Percentiles rank a stretch among this genome's conserved stretches.
Conservation (phyloP, 1,140 invertebrate species). For the Geopemphigus sp. region DNA sequence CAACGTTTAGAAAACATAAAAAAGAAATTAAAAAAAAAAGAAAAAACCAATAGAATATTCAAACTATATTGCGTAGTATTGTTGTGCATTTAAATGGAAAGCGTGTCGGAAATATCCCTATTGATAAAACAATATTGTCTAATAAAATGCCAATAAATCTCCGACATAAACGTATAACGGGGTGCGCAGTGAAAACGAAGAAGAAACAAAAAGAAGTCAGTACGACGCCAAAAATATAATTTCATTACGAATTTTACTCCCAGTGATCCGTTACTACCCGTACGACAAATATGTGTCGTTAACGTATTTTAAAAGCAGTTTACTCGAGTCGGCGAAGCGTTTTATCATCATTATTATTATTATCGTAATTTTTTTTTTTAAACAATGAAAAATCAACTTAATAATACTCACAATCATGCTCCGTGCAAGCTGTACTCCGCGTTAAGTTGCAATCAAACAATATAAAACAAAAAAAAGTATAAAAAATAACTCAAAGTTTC, state of each 20-base stretch:
- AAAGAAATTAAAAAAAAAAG: too few species aligned
- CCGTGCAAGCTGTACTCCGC: constrained; percentile 68
- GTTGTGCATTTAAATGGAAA: too few species aligned
- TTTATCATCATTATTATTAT: not conserved
- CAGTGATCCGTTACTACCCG: not conserved
- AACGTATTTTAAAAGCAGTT: constrained; percentile 3
- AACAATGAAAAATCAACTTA: constrained; percentile 34
- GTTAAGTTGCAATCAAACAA: constrained; percentile 35
- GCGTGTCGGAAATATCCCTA: too few species aligned
- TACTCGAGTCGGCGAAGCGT: not conserved
- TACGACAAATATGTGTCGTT: not conserved
- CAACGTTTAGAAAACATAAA: too few species aligned
- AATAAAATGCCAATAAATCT: too few species aligned
- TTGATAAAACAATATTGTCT: too few species aligned
- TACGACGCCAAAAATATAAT: not conserved
- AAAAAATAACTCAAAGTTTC: constrained; percentile 26
- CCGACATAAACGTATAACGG: too few species aligned
- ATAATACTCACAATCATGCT: constrained; percentile 76
- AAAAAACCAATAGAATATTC: too few species aligned
- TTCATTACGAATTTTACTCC: not conserved
- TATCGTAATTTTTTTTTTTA: too few species aligned
- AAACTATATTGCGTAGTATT: too few species aligned
- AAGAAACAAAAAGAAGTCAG: not conserved
- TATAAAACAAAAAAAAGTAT: constrained; percentile 22
- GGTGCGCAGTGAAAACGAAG: too few species aligned